Conservation (phyloP, 2,797 vertebrate species). For the Distichodus sexfasciatus region DNA sequence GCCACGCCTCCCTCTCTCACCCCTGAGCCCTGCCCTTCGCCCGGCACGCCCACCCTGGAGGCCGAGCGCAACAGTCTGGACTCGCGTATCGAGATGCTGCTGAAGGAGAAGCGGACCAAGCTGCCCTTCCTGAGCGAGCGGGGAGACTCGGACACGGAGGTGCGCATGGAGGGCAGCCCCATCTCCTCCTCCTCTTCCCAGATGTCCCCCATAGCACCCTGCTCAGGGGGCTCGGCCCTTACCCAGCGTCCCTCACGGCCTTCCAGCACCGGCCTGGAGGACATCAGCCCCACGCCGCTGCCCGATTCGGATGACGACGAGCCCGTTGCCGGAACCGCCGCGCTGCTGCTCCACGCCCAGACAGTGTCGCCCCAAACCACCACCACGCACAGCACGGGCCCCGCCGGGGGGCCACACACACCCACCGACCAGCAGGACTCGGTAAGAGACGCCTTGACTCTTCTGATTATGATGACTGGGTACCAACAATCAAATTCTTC, state of each 20-base stretch:
- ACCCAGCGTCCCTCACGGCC: constrained; percentile 83
- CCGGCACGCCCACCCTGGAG: constrained; percentile 84
- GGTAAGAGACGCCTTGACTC: constrained; percentile 70
- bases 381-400: constrained; percentile 65
- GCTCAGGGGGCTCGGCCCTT: too few relatives aligned
- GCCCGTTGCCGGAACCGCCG: constrained; percentile 70
- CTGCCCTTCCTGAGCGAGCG: constrained; percentile 88
- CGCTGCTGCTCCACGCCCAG: constrained; percentile 70
- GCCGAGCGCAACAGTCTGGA: constrained; percentile 92
- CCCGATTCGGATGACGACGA: constrained; percentile 93
- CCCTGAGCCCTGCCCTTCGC: constrained; percentile 86
- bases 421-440: constrained; percentile 87
- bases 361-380: constrained; percentile 67
- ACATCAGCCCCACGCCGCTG: constrained; percentile 94
- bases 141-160: constrained; percentile 86
- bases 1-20: constrained; percentile 84
- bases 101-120: constrained; percentile 95
- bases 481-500: not conserved
- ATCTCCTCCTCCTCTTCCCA: constrained; percentile 98
- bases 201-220: constrained; percentile 87
- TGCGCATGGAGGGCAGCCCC: constrained; percentile 95
- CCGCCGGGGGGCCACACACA: constrained; percentile 73
- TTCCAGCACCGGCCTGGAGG: constrained; percentile 91
- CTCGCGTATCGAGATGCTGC: constrained; percentile 96
- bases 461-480: too few relatives aligned